phyloP scores from a whole-genome alignment of 1,140 invertebrate species.

The Aplysia californica region DNA sequence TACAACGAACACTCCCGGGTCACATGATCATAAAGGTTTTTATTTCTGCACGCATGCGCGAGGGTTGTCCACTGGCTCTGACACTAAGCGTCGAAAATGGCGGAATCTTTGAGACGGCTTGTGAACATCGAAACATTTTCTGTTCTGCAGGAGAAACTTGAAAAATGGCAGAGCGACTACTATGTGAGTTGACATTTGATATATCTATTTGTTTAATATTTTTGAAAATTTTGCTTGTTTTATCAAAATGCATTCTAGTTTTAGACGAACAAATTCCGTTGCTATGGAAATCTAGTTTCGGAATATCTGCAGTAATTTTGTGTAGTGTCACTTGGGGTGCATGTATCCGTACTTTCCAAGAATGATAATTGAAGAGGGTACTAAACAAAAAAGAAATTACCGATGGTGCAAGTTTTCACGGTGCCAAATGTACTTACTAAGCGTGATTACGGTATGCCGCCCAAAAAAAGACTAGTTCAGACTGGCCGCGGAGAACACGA shows the following conservation, averaged over 20 bases:
- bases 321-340: no score
- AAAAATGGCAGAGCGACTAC: slow-evolving; percentile 62
- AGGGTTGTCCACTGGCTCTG: neutral
- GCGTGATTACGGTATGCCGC: slow-evolving; percentile 4
- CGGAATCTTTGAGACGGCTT: slow-evolving; percentile 62
- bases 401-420: no score
- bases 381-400: no score
- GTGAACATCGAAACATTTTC: slow-evolving; percentile 65
- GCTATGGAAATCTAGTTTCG: slow-evolving; percentile 16
- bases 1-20: no score
- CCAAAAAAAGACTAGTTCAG: slow-evolving; percentile 29
- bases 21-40: neutral
- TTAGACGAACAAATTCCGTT: neutral
- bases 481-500: slow-evolving; percentile 19
- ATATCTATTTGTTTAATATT: neutral
- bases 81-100: slow-evolving; percentile 59
- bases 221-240: neutral
- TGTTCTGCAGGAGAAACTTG: slow-evolving; percentile 64
- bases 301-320: no score
- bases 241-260: neutral
- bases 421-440: no score
- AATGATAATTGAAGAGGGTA: no score
- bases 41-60: neutral
- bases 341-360: no score
- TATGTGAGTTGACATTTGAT: slow-evolving; percentile 55